phyloP scores from a whole-genome alignment of 2,113 vertebrate genomes.

The Equus quagga region DNA sequence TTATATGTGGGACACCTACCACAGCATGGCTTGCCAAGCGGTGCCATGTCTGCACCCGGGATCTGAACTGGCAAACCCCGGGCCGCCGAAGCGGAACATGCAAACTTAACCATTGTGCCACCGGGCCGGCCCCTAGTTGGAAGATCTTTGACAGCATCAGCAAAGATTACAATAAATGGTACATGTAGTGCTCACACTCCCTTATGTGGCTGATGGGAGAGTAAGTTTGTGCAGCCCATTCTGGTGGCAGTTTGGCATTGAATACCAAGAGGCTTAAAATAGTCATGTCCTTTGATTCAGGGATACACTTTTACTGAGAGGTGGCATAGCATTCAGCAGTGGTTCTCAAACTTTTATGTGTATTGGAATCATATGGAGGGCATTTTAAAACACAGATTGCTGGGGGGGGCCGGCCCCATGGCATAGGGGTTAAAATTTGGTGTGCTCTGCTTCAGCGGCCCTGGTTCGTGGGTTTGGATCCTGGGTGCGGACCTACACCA shows the following conservation, averaged over 20 bases:
- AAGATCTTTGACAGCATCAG: neutral
- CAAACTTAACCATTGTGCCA: too few relatives aligned
- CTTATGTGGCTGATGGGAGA: neutral
- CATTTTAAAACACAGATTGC: neutral
- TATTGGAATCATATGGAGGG: neutral
- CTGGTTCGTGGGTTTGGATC: too few relatives aligned
- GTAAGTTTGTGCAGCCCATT: neutral
- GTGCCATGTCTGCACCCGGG: too few relatives aligned
- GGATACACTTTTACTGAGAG: neutral
- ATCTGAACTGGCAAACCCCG: too few relatives aligned
- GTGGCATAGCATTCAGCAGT: neutral
- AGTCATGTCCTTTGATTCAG: neutral
- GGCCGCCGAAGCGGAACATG: too few relatives aligned
- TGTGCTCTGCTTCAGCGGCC: too few relatives aligned
- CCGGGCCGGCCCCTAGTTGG: too few relatives aligned
- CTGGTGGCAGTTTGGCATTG: neutral
- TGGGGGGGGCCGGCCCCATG: neutral
- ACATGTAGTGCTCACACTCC: accelerated
- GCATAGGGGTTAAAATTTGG: too few relatives aligned
- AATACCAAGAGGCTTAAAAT: neutral
- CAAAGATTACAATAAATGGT: neutral
- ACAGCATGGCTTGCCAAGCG: too few relatives aligned
- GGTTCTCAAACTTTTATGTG: neutral
- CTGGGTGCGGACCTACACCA: too few relatives aligned
- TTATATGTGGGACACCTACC: too few relatives aligned